phyloP scores from a whole-genome alignment of 2,888 invertebrate genomes.

The Nesidiocoris tenuis region DNA sequence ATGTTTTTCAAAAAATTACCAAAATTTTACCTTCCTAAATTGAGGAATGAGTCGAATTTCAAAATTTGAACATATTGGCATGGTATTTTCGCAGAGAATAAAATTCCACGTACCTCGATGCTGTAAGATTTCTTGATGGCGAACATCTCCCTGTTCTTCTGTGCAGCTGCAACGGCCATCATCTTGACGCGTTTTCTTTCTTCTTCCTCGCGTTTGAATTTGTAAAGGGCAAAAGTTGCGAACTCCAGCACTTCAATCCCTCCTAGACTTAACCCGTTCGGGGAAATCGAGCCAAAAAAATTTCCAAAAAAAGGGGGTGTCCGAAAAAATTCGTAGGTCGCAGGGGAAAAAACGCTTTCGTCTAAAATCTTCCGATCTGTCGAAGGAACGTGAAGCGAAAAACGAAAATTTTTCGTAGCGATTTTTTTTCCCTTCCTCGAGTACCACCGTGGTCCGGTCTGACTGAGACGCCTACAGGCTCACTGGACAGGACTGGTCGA shows the following conservation, averaged over 20 bases:
- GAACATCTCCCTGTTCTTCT: conserved; percentile 94
- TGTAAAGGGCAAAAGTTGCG: conserved; percentile 38
- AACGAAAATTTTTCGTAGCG: conserved; percentile 25
- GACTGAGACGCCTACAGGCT: conserved; percentile 34
- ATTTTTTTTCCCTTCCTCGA: neutral
- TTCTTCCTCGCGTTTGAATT: conserved; percentile 36
- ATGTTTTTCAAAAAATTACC: too few relatives aligned
- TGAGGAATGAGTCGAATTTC: too few relatives aligned
- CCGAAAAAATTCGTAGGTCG: neutral
- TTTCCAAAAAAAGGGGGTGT: neutral
- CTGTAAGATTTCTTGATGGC: conserved; percentile 96
- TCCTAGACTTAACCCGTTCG: conserved; percentile 6
- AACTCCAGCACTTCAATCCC: conserved; percentile 44
- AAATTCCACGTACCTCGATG: conserved; percentile 96
- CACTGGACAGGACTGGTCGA: conserved; percentile 39
- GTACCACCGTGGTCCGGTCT: neutral
- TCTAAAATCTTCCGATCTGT: conserved; percentile 8
- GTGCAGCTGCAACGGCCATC: conserved; percentile 88
- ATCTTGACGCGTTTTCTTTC: conserved; percentile 48
- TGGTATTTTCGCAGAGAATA: too few relatives aligned
- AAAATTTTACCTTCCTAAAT: too few relatives aligned
- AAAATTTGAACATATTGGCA: too few relatives aligned
- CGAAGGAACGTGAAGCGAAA: conserved; percentile 31
- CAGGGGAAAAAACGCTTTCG: neutral
- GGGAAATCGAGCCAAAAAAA: conserved; percentile 18